Conservation (phyloP, 2,797 vertebrate species). For the Meda fulgida region DNA sequence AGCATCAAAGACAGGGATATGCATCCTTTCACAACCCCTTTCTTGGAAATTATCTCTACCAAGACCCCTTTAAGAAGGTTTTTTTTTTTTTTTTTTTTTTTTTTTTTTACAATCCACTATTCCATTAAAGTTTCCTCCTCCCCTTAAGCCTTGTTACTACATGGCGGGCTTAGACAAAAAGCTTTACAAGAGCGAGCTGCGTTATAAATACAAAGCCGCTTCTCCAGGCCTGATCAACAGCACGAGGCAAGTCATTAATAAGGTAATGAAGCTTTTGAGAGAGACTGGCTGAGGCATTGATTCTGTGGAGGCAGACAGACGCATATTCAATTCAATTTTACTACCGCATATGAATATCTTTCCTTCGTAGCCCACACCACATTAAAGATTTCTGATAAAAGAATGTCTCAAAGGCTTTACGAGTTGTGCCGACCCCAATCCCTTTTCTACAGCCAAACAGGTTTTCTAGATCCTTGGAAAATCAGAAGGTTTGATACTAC, state of each 20-base stretch:
- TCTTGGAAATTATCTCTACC: neutral
- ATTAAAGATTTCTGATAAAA: conserved; percentile 49
- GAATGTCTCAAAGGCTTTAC: conserved; percentile 14
- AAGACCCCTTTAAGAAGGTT: conserved; percentile 1
- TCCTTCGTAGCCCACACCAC: conserved; percentile 20
- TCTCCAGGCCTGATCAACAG: conserved; percentile 41
- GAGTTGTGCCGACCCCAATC: neutral
- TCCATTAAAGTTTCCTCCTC: conserved; percentile 31
- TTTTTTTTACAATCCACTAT: conserved; percentile 3
- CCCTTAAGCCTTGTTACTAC: conserved; percentile 24
- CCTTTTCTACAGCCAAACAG: neutral
- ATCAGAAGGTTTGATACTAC: neutral
- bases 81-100: neutral
- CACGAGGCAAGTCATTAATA: conserved; percentile 42
- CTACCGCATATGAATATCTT: conserved; percentile 32
- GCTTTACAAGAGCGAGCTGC: conserved; percentile 10
- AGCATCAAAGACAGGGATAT: conserved; percentile 5
- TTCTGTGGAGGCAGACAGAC: conserved; percentile 38
- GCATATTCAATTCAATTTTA: conserved; percentile 39
- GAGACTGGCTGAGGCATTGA: conserved; percentile 34
- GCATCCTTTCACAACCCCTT: neutral
- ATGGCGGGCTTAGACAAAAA: conserved; percentile 30
- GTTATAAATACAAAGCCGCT: conserved; percentile 31
- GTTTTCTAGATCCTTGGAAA: conserved; percentile 18
- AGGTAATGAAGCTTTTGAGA: conserved; percentile 49